Evolutionary conservation across 2,888 invertebrate genomes (phyloP).

Genomic region (Eupithecia centaureata): DNA sequence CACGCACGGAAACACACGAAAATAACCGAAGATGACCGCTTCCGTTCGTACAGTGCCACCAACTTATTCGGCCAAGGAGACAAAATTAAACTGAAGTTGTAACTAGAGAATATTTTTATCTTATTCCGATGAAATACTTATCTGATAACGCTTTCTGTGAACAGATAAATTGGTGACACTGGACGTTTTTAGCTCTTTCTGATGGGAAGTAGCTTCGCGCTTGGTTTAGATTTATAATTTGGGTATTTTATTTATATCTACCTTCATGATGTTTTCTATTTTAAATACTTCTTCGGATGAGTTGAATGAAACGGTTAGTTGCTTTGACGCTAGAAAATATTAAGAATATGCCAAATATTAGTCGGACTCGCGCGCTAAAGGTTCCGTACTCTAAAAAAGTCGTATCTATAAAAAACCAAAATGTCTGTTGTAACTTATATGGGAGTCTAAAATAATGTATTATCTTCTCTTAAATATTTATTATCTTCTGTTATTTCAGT

Average conservation of each 20-base stretch:
- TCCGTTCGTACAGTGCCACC: constrained; percentile 27
- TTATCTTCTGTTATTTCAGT: too few species aligned
- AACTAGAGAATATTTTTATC: not conserved
- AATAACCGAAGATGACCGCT: constrained; percentile 59
- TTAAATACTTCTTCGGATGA: constrained; percentile 10
- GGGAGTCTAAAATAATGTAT: too few species aligned
- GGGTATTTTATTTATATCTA: constrained; percentile 14
- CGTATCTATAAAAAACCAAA: too few species aligned
- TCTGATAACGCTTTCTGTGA: not conserved
- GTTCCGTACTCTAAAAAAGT: too few species aligned
- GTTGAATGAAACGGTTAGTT: too few species aligned
- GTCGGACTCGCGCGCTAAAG: too few species aligned
- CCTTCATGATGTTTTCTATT: constrained; percentile 26
- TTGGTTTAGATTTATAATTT: constrained; percentile 42
- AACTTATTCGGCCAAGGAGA: not conserved
- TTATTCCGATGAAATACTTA: not conserved
- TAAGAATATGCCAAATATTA: too few species aligned
- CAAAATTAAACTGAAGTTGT: not conserved
- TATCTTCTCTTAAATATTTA: too few species aligned
- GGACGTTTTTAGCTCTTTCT: constrained; percentile 29
- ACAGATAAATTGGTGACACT: not conserved
- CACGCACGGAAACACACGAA: constrained; percentile 64
- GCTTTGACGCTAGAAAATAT: too few species aligned
- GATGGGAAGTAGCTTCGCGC: constrained; percentile 40
- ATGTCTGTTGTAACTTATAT: too few species aligned